Evolutionary conservation across 2,888 invertebrate species (phyloP), one percentile per base, ranked within the genome.

Genomic region (Esperia sulphurella): DNA sequence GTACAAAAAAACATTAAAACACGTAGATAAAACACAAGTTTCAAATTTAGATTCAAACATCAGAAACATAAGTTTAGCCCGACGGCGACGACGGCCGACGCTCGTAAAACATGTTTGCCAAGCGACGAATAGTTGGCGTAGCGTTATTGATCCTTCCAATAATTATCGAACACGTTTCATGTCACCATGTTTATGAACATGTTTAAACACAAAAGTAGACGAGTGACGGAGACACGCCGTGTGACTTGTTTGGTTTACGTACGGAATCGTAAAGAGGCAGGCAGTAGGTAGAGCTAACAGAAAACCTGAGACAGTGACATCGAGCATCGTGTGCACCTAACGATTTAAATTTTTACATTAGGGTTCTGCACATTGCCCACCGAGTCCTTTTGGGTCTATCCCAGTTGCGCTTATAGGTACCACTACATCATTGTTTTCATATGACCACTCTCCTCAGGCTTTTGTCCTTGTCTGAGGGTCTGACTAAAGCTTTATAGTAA

Each of bases 141-240:
- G 79, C 75, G 68, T 74, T 83, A 89, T 89, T 89, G 88, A 87
- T 89, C 87, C 87, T 89, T 89, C 87, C 82, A 88, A 89, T 89
- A 89, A 89, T 88, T 88, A 89, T 89, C 84, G 89, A 79, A 82
- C 89, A 89, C 85, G 88, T 88, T 88, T 85, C 85, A 79, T 88
- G 87, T 86, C 84, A 83, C 85, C 79, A 83, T 80, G 83, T 80
- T 78, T 79, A 75, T 75, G 75, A 71, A 71, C 71, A 77, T 75
- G 78, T 78, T 83, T 82, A 84, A 86, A 89, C 71, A 87, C 72
- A 74, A 82, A 81, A 78, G 82, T 79, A 73, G 78, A 76, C 75
- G 75, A 76, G 78, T 82, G 75, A 77, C 77, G 76, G 81, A 82
- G 79, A 82, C 74, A 65, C 68, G 68, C 64, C 61, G 66, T 59